Evolutionary conservation across 1,140 invertebrate species (phyloP).

Genomic region (Drosophila funebris): DNA sequence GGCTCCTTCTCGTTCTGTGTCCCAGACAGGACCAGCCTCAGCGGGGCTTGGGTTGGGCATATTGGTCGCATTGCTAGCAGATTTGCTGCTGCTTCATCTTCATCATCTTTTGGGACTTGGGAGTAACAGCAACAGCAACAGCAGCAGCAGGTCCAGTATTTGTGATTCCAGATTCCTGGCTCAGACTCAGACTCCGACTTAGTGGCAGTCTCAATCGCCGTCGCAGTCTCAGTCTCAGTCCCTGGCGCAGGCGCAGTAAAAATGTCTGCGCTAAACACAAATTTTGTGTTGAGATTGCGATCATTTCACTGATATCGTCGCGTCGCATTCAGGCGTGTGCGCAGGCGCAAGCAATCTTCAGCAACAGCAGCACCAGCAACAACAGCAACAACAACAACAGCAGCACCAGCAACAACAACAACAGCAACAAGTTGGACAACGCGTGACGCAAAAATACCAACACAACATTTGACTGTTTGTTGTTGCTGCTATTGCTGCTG

Average conservation of each 20-base stretch:
- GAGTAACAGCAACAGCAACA: slow-evolving; percentile 16
- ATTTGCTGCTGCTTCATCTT: slow-evolving; percentile 80
- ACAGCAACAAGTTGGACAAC: slow-evolving; percentile 62
- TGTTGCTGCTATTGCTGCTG: slow-evolving; percentile 20
- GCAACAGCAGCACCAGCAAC: slow-evolving; percentile 11
- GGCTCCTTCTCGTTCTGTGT: neutral
- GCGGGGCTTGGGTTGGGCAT: slow-evolving; percentile 9
- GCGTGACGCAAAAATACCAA: slow-evolving; percentile 80
- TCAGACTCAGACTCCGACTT: neutral
- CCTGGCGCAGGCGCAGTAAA: slow-evolving; percentile 67
- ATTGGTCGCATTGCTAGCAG: slow-evolving; percentile 63
- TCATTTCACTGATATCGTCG: slow-evolving; percentile 75
- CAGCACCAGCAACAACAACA: slow-evolving; percentile 30
- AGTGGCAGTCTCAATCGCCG: neutral
- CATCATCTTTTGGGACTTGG: slow-evolving; percentile 65
- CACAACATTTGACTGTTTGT: slow-evolving; percentile 69
- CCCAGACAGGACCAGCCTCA: slow-evolving; percentile 5
- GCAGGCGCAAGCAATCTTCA: slow-evolving; percentile 61
- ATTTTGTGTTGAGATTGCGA: slow-evolving; percentile 80
- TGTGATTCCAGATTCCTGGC: slow-evolving; percentile 15
- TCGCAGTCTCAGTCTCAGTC: slow-evolving; percentile 49
- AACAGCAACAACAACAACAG: slow-evolving; percentile 16
- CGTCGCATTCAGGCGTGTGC: slow-evolving; percentile 79
- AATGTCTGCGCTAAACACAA: slow-evolving; percentile 81
- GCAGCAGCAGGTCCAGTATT: slow-evolving; percentile 37